Evolutionary conservation across 2,113 vertebrate species (phyloP), one percentile per base, ranked within the genome.

Genomic region (Acanthochromis polyacanthus): DNA sequence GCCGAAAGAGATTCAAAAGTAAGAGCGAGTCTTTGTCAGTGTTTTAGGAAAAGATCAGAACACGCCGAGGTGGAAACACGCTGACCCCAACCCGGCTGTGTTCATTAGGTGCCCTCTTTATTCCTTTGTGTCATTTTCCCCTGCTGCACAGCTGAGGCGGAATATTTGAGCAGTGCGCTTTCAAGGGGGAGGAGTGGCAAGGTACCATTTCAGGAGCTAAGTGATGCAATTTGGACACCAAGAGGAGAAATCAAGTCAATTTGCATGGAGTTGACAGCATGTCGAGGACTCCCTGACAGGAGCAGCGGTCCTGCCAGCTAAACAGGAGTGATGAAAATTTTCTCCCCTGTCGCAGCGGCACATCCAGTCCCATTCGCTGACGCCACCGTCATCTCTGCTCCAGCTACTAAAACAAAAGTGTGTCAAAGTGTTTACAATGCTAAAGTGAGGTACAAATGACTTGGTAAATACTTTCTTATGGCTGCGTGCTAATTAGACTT

Each of bases 151-250:
- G 68, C 66, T n/a, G 50, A 61, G 36, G 10, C 1, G 57, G 56
- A 73, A 71, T 68, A 61, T 63, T 55, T 64, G 55, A 86, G 63
- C 50, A 30, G 71, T 10, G 57, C 45, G 46, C 60, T 56, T 30
- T 60, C 36, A 16, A 3, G 43, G 28, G 20, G 19, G n/a, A 32
- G 43, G 38, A 36, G 56, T 22, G 40, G 72, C 64, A 68, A 84
- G 68, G 78, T 59, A 64, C 58, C 60, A 60, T 73, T 71, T 81
- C 73, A 51, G 72, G 58, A 81, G 83, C 55, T 79, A 84, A 81
- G 74, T 93, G 93, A 93, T 87, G 89, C 88, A 92, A 93, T 84
- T 79, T 85, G 77, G 68, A 86, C 85, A 61, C 32, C 46, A 64
- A 76, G 67, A 85, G 50, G 76, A 80, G 86, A 87, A 91, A 92